These are phyloP conservation scores for Perithous albicinctus DNA, from an alignment of 2,888 invertebrate species.

Conservation along the genomic window DNA sequence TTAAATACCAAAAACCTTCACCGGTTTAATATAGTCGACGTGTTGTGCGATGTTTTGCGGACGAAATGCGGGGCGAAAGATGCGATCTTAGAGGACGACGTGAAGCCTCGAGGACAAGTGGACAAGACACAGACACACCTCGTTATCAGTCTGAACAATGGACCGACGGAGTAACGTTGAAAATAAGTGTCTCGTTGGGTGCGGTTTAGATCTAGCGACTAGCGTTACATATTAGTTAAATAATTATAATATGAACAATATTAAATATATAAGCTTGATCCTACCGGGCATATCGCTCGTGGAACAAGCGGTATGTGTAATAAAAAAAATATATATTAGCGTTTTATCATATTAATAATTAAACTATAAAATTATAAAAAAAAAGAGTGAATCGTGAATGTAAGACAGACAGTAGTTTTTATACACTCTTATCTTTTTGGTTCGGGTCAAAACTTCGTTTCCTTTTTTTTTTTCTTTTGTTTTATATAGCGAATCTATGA, in stretches of 20 bases:
- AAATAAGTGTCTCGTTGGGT: constrained; percentile 74
- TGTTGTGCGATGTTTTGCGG: not conserved
- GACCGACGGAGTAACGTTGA: constrained; percentile 29
- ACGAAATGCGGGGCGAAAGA: not conserved
- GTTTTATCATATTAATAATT: constrained; percentile 74
- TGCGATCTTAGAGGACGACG: constrained; percentile 15
- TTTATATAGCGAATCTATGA: constrained; percentile 49
- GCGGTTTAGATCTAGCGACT: constrained; percentile 68
- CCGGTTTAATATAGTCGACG: constrained; percentile 1
- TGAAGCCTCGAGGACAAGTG: constrained; percentile 12
- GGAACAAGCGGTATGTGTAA: constrained; percentile 70
- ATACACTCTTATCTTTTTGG: constrained; percentile 69
- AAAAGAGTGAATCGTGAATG: constrained; percentile 71
- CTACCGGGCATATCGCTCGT: constrained; percentile 50
- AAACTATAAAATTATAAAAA: constrained; percentile 66
- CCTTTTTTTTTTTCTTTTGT: constrained; percentile 16
- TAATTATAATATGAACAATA: constrained; percentile 71
- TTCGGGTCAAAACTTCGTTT: constrained; percentile 65
- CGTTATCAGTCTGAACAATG: constrained; percentile 28
- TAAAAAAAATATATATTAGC: constrained; percentile 72
- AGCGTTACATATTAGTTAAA: constrained; percentile 71
- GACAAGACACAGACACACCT: constrained; percentile 12
- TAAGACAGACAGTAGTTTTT: constrained; percentile 72
- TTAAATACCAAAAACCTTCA: constrained; percentile 9
- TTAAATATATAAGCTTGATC: constrained; percentile 68